Evolutionary conservation across 2,888 invertebrate genomes (phyloP).

Genomic region (Alloscopus bannaensis): DNA sequence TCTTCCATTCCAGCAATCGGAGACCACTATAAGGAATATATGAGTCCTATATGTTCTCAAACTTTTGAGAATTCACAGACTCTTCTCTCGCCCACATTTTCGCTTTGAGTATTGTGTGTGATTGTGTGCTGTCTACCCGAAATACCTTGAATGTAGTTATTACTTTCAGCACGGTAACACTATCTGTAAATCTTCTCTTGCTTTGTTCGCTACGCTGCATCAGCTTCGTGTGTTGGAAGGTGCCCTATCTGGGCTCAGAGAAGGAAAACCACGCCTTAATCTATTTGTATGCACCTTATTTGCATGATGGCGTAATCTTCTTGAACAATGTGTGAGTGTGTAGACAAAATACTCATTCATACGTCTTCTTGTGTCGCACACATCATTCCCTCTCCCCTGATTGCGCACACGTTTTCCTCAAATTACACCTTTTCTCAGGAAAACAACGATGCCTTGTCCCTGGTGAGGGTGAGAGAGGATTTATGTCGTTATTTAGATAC

Average conservation of each 20-base stretch:
- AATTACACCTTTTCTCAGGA: constrained; percentile 38
- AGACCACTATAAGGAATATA: no score
- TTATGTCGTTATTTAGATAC: constrained; percentile 43
- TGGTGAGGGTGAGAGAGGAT: constrained; percentile 3
- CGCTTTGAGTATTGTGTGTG: no score
- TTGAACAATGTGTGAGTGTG: constrained; percentile 36
- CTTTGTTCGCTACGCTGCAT: constrained; percentile 13
- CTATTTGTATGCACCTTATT: constrained; percentile 55
- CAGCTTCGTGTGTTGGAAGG: constrained; percentile 2
- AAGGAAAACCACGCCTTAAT: constrained; percentile 52
- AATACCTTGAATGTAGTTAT: constrained; percentile 8
- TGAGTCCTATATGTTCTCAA: no score
- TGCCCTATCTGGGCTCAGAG: not conserved
- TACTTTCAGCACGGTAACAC: constrained; percentile 16
- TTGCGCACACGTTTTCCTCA: constrained; percentile 30
- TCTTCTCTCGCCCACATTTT: constrained; percentile 39
- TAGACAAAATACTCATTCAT: not conserved
- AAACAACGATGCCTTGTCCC: not conserved
- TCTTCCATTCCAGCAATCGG: constrained; percentile 20
- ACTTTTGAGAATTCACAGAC: no score
- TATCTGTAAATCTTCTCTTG: constrained; percentile 23
- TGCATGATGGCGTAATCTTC: constrained; percentile 54
- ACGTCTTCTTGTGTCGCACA: constrained; percentile 34
- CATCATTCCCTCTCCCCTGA: constrained; percentile 14
- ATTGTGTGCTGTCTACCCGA: no score